Conservation (phyloP, 2,113 vertebrate genomes). For the Ailuropoda melanoleuca region DNA sequence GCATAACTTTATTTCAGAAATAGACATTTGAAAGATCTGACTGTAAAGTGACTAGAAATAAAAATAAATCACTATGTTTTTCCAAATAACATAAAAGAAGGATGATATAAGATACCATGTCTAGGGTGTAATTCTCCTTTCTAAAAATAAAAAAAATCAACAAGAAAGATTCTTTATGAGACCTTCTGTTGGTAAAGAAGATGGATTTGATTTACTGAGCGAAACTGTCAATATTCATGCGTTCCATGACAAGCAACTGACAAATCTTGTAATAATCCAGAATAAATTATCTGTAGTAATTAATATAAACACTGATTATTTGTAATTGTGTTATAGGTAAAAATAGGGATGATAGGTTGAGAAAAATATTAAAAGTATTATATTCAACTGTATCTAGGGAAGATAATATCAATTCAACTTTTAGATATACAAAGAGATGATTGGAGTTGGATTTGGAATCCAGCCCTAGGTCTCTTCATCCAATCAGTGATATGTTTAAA, state of each 20-base stretch:
- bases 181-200: background rate
- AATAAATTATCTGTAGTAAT: slow-evolving; percentile 6
- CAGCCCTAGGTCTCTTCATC: background rate
- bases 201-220: background rate
- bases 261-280: background rate
- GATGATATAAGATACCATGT: background rate
- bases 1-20: slow-evolving; percentile 22
- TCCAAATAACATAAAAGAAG: slow-evolving; percentile 30
- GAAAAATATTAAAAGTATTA: background rate
- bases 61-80: background rate
- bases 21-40: background rate
- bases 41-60: background rate
- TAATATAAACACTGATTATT: background rate
- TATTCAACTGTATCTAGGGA: background rate
- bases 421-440: background rate
- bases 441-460: background rate
- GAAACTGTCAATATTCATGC: background rate
- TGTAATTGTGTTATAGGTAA: background rate
- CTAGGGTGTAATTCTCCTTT: background rate
- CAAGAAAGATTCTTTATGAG: background rate
- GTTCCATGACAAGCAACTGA: background rate
- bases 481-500: background rate
- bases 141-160: slow-evolving; percentile 24
- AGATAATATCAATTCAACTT: background rate
- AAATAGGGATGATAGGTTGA: background rate